Base-by-base conservation (phyloP, 2,888 invertebrate species). In the Calameuta pallipes region DNA sequence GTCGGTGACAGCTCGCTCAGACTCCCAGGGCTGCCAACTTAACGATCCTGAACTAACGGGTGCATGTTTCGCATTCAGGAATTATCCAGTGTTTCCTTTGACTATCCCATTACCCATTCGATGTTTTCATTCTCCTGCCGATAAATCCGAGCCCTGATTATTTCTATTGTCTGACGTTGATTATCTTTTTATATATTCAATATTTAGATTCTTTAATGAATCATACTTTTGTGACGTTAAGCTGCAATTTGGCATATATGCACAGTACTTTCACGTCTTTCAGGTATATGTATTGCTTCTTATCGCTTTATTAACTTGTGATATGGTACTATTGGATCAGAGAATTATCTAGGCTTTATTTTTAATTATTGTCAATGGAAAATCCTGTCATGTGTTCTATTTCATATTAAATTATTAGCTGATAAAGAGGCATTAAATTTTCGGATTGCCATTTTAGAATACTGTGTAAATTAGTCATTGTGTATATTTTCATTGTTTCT, bases 1-100 rank as follows among this genome's bases (percentile, higher is more conserved):
- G 86, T 69, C 70, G 85, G 83, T 89, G 88, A 88, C 89, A 86
- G 87, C 82, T 87, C 83, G 82, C 76, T 77, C 80, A 77, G 81
- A 75, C 80, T 70, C 78, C 81, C 80, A 79, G 69, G 74, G 56
- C n/a, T 79, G 56, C 80, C 80, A 84, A 79, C 78, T 71, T 23
- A n/a, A 33, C 41, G 33, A 36, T 33, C 3, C 4, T 31, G 41
- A 82, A 82, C 78, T 15, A 74, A 34, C 74, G 31, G 71, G 71
- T 9, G 33, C 71, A 56, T 23, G 41, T 23, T 56, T 56, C 23
- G 56, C 56, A 23, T 56, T 56, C 56, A 56, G 56, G 23, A 56
- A 56, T 23, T 56, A 56, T 9, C 23, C 56, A 56, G 56, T 23
- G 56, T 23, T 9, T 56, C 23, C 56, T 23, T 56, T 56, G 56